Conservation (phyloP, 2,888 invertebrate genomes). For the Notocelia uddmanniana region DNA sequence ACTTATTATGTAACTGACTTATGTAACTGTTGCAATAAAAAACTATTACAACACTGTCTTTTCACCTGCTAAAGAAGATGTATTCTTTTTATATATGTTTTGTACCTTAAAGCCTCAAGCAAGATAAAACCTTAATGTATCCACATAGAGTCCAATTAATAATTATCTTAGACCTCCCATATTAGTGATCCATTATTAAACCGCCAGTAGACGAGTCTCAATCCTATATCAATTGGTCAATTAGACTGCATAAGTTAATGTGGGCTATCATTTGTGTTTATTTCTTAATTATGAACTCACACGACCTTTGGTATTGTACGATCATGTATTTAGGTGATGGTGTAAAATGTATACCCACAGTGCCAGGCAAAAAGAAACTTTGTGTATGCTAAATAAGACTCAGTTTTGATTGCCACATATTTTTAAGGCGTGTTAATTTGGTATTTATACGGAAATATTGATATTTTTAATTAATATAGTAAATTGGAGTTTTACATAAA, state of each 20-base stretch:
- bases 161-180: neutral
- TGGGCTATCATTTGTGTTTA: slow-evolving; percentile 26
- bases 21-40: no score
- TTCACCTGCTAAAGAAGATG: no score
- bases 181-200: neutral
- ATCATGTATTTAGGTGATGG: slow-evolving; percentile 31
- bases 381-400: neutral
- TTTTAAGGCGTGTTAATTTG: neutral
- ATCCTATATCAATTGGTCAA: neutral
- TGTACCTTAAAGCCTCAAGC: no score
- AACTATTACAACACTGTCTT: no score
- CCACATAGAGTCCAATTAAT: neutral
- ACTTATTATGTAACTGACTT: no score
- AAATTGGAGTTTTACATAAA: neutral
- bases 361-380: slow-evolving; percentile 5
- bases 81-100: neutral
- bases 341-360: slow-evolving; percentile 9
- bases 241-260: slow-evolving; percentile 18
- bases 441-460: slow-evolving; percentile 11
- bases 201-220: neutral
- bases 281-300: slow-evolving; percentile 32
- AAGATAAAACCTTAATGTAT: neutral
- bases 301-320: slow-evolving; percentile 34
- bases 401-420: neutral
- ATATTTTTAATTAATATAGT: slow-evolving; percentile 7